These are phyloP conservation scores for Dicrurus megarhynchus DNA, from an alignment of 2,113 vertebrate species.

Conservation along the genomic window DNA sequence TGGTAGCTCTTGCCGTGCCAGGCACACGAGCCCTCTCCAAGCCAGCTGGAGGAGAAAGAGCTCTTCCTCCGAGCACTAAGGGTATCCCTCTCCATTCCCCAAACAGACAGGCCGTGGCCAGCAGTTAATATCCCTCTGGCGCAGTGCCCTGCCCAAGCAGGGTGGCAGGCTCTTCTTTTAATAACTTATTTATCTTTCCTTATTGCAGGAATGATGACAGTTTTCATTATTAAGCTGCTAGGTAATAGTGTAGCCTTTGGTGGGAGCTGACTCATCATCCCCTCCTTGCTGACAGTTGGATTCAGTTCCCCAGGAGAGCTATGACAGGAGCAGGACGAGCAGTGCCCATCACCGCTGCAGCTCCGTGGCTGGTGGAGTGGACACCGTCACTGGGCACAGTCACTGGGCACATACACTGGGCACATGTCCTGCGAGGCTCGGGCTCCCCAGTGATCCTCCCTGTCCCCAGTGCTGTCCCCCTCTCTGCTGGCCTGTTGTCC, in stretches of 20 bases:
- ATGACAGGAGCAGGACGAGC: neutral
- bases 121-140: conserved; percentile 56
- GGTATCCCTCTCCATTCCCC: neutral
- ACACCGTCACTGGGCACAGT: neutral
- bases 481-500: neutral
- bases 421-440: rapidly evolving
- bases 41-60: neutral
- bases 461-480: neutral
- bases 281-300: conserved; percentile 44
- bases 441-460: neutral
- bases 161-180: conserved; percentile 46
- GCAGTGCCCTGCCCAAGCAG: conserved; percentile 12
- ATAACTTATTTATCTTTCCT: conserved; percentile 73
- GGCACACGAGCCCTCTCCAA: neutral
- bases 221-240: conserved; percentile 67
- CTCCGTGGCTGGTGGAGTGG: rapidly evolving
- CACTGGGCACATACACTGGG: neutral
- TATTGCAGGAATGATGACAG: conserved; percentile 69
- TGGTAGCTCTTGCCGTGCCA: neutral
- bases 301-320: conserved; percentile 24
- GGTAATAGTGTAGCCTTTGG: conserved; percentile 64
- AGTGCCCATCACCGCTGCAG: neutral
- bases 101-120: neutral
- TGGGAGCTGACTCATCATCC: conserved; percentile 65
- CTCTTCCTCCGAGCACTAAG: neutral